Evolutionary conservation across 2,797 vertebrate species (phyloP).

Genomic region (Cynodonichthys magdalenae): DNA sequence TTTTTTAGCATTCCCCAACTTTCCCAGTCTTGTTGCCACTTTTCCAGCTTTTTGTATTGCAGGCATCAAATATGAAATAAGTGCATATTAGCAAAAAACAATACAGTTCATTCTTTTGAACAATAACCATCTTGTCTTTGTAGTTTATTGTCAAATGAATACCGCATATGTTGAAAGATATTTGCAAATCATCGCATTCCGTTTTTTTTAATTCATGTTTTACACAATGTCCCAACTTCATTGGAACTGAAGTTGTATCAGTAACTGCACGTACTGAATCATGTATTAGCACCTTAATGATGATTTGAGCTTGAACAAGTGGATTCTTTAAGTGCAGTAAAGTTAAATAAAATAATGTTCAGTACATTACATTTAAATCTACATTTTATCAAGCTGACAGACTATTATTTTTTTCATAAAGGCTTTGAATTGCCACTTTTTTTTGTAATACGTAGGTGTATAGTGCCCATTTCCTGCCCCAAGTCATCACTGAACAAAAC

Average conservation of each 20-base stretch:
- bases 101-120: too few species aligned
- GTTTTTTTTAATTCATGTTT: too few species aligned
- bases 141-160: too few species aligned
- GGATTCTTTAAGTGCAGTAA: constrained; percentile 19
- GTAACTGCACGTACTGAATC: constrained; percentile 31
- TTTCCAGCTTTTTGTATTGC: too few species aligned
- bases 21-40: too few species aligned
- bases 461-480: constrained; percentile 26
- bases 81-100: too few species aligned
- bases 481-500: constrained; percentile 40
- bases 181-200: too few species aligned
- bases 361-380: constrained; percentile 23
- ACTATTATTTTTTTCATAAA: constrained; percentile 24
- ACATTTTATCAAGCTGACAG: constrained; percentile 9
- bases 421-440: constrained; percentile 14
- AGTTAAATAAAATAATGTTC: constrained; percentile 15
- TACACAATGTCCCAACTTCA: too few species aligned
- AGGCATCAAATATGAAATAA: too few species aligned
- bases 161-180: too few species aligned
- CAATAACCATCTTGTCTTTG: too few species aligned
- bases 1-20: too few species aligned
- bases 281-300: constrained; percentile 53
- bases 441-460: constrained; percentile 28
- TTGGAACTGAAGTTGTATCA: not conserved
- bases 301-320: constrained; percentile 24